Evolutionary conservation across 1,140 invertebrate genomes (phyloP), one percentile per base, ranked within the genome.

Genomic region (Musca vetustissima): DNA sequence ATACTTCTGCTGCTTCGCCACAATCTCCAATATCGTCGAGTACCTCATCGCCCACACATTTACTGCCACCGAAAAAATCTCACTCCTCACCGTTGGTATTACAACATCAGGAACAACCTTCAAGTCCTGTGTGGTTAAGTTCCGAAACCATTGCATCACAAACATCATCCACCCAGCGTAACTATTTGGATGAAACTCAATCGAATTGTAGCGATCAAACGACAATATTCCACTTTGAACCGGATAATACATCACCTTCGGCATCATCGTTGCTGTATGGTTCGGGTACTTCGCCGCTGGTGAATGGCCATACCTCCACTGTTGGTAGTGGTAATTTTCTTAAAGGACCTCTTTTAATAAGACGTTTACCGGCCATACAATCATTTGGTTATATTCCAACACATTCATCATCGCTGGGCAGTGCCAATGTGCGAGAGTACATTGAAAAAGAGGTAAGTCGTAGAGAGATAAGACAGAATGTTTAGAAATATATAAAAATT

Each of bases 361-460:
- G 67, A 68, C 71, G 73, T 48, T 65, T 76, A 52, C 72, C 75
- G 28, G 66, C 66, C 9, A 76, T 73, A 28, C 70, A 75, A 36
- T 72, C 73, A 4, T 73, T 76, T 19, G 69, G 70, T 25, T 73
- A 69, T 68, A 71, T 72, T 50, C 32, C 61, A 15, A 65, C 49
- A 14, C 67, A 64, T 9, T 57, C 64, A 7, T 22, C 19, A 8
- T 68, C 59, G 4, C 15, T 53, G 59, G 36, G 25, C 19, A 67
- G 69, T 57, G 69, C 69, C 47, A 73, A 79, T 75, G 73, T 72
- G 70, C 65, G 65, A 61, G 69, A 76, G 57, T 25, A 67, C 19
- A 73, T 65, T 66, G 72, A 76, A 50, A 75, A 73, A 69, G 73
- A 77, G 72, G 78, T 80, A 69, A 78, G 78, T 69, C 11, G 17